These are phyloP conservation scores for Solea senegalensis DNA, from an alignment of 2,113 vertebrate species.

Conservation along the genomic window DNA sequence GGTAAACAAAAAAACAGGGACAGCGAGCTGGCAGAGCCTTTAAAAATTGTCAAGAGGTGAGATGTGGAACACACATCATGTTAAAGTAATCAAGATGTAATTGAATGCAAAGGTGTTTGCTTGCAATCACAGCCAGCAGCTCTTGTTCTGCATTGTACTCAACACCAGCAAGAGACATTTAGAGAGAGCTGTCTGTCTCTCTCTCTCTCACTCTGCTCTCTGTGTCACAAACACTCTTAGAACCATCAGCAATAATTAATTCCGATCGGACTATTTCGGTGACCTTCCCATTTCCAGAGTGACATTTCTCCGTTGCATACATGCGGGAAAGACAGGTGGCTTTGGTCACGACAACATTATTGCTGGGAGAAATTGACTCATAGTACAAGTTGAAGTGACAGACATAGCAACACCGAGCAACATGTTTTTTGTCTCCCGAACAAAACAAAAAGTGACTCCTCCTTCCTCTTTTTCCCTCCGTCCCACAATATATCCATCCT, in stretches of 20 bases:
- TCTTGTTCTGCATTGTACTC: slow-evolving; percentile 43
- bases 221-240: not conserved
- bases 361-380: slow-evolving; percentile 5
- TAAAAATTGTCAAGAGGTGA: slow-evolving; percentile 56
- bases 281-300: not conserved
- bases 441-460: slow-evolving; percentile 24
- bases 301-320: not conserved
- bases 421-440: slow-evolving; percentile 25
- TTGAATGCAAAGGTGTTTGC: slow-evolving; percentile 47
- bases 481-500: slow-evolving; percentile 63
- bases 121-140: slow-evolving; percentile 37
- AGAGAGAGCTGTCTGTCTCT: not conserved
- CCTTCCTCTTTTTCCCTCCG: slow-evolving; percentile 20
- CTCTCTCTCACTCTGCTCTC: slow-evolving; percentile 3
- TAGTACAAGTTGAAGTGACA: slow-evolving; percentile 9
- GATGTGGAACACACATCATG: slow-evolving; percentile 31
- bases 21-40: slow-evolving; percentile 46
- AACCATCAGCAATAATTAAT: slow-evolving; percentile 29
- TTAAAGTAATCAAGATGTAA: slow-evolving; percentile 55
- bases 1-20: slow-evolving; percentile 63
- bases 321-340: not conserved
- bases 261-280: not conserved
- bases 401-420: slow-evolving; percentile 54
- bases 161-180: slow-evolving; percentile 17
- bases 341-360: not conserved